Evolutionary conservation across 2,797 vertebrate genomes (phyloP).

Genomic region (Paratrypauchen microcephalus): DNA sequence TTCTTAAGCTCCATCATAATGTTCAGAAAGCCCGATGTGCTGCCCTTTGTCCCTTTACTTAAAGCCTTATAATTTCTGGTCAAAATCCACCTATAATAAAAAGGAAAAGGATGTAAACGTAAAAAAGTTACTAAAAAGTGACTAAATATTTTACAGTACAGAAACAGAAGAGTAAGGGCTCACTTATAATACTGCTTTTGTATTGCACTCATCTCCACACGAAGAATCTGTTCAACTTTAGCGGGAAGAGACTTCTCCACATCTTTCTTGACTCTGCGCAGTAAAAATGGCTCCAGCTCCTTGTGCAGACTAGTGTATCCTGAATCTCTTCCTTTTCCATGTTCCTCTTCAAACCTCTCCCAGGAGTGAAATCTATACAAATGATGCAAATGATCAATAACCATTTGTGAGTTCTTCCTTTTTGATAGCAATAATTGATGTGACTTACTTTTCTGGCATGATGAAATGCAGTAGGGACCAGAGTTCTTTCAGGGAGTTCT

Average conservation of each 20-base stretch:
- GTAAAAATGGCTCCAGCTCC: constrained; percentile 94
- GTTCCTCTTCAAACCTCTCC: constrained; percentile 97
- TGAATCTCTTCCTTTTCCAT: constrained; percentile 94
- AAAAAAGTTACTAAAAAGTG: not conserved
- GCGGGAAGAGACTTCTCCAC: constrained; percentile 98
- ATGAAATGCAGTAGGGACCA: constrained; percentile 99
- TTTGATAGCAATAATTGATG: not conserved
- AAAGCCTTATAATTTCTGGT: constrained; percentile 99
- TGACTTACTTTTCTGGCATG: constrained; percentile 97
- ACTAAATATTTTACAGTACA: not conserved
- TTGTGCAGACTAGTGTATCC: constrained; percentile 98
- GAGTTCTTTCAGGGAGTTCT: constrained; percentile 98
- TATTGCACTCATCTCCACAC: constrained; percentile 98
- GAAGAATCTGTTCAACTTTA: constrained; percentile 96
- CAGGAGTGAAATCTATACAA: constrained; percentile 91
- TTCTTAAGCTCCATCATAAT: constrained; percentile 99
- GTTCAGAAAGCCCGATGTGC: constrained; percentile 98
- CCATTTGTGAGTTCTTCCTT: not conserved
- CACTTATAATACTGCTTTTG: constrained; percentile 91
- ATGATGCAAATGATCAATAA: not conserved
- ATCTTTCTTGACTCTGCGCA: constrained; percentile 97
- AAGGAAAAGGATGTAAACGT: not conserved
- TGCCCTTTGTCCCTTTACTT: constrained; percentile 97
- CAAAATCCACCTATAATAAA: constrained; percentile 90
- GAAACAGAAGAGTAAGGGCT: constrained; percentile 20